Base-by-base conservation (phyloP, 2,888 invertebrate genomes). In the Cordilura impudica region DNA sequence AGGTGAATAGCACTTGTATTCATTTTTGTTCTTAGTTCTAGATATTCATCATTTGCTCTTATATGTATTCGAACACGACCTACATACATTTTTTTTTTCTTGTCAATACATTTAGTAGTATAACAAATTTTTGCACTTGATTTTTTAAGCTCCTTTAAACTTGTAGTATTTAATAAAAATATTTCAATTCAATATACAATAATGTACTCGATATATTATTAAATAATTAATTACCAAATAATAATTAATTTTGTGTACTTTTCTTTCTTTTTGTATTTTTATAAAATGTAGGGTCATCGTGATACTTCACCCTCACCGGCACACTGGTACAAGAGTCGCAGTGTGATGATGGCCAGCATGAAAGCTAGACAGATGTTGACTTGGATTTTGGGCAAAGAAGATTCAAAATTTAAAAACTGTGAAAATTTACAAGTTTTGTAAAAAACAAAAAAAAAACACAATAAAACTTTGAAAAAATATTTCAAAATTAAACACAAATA, bases 351-450 rank as follows among this genome's bases (percentile, higher is more conserved):
- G 83, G 96, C 96, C 3, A 96, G 96, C 89, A 96, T 96, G 95
- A 95, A 95, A 87, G 96, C 96, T 0, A 91, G 96, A 60, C 96
- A 96, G 90, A 96, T 96, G 95, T 92, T 97, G 82, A 96, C 96
- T 18, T 96, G 96, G 96, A 93, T 97, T 60, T 94, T 96, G 87
- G 96, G 96, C 54, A 96, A 96, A 86, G 96, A 97, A 88, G 96
- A 96, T 89, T 94, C 96, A 18, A 96, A 96, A 89, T 96, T 96
- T 90, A 96, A 96, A 90, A 95, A 96, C 91, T 96, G 96, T 91
- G 96, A 96, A 91, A 96, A 97, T 87, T 91, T 97, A 61, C 94
- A 96, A 88, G 95, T 95, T 88, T 93, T 96, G 90, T 96, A 95
- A 94, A 65, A 47, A 7, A 43, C 23, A 51, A 16, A 35, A 26